Evolutionary conservation across 2,797 vertebrate species (phyloP).

Genomic region (Girardinus metallicus): DNA sequence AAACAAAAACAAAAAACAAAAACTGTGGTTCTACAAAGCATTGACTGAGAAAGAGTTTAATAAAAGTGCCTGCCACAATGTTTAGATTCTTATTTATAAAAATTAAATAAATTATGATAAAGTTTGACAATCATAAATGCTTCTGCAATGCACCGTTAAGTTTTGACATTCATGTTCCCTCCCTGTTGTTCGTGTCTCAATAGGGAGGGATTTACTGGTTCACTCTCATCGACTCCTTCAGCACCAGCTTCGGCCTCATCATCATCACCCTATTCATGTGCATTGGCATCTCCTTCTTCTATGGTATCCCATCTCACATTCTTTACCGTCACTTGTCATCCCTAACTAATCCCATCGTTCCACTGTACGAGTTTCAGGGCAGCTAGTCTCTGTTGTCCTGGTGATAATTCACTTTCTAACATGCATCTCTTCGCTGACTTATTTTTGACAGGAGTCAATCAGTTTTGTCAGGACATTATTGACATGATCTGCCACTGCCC

Average conservation of each 20-base stretch:
- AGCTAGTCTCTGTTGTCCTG: not conserved
- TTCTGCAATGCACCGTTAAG: not conserved
- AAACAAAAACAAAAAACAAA: not conserved
- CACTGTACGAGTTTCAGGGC: not conserved
- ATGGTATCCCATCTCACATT: constrained; percentile 74
- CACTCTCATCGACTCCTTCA: constrained; percentile 88
- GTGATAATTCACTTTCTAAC: not conserved
- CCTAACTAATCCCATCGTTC: not conserved
- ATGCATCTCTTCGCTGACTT: not conserved
- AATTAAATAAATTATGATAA: not conserved
- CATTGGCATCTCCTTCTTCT: constrained; percentile 87
- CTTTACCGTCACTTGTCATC: constrained; percentile 19
- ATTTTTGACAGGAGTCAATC: constrained; percentile 79
- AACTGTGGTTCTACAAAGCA: not conserved
- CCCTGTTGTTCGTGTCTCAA: constrained; percentile 42
- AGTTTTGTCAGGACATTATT: constrained; percentile 86
- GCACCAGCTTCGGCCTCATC: constrained; percentile 89
- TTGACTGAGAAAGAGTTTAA: not conserved
- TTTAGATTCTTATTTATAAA: not conserved
- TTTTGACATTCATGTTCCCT: constrained; percentile 4
- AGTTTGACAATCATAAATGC: not conserved
- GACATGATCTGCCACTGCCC: constrained; percentile 86
- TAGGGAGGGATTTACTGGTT: constrained; percentile 92
- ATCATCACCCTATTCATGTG: constrained; percentile 90
- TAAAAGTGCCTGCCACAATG: not conserved